Conservation (phyloP, 2,888 invertebrate species). For the Perithous albicinctus region DNA sequence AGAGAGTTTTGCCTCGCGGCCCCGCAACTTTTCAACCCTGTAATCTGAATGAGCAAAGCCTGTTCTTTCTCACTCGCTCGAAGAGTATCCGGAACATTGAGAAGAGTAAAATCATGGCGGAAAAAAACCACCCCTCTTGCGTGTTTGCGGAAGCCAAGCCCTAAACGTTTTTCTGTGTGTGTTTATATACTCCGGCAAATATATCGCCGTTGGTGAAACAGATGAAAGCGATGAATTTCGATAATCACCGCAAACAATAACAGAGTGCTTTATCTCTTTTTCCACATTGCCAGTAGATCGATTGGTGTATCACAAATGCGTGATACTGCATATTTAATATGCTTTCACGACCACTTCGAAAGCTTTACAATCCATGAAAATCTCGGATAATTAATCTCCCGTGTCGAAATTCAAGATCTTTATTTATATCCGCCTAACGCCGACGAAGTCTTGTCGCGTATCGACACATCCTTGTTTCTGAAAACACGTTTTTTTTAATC, state of each 20-base stretch:
- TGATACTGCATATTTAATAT: neutral
- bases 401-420: neutral
- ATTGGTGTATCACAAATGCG: neutral
- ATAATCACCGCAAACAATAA: constrained; percentile 64
- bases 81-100: constrained; percentile 61
- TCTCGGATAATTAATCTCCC: neutral
- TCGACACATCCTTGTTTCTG: neutral
- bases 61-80: constrained; percentile 19
- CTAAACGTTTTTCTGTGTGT: constrained; percentile 60
- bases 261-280: constrained; percentile 27
- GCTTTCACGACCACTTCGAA: neutral
- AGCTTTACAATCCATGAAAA: constrained; percentile 7
- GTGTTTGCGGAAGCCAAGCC: constrained; percentile 68
- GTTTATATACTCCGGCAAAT: constrained; percentile 47
- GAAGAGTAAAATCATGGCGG: constrained; percentile 60
- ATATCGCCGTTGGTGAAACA: constrained; percentile 36
- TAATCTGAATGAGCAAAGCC: constrained; percentile 61
- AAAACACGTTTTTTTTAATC: neutral
- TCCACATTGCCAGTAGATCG: constrained; percentile 3
- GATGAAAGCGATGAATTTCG: constrained; percentile 60
- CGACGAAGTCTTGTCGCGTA: neutral
- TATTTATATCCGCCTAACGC: neutral
- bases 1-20: constrained; percentile 52
- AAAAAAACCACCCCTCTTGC: constrained; percentile 70
- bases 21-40: constrained; percentile 69